Evolutionary conservation across 2,113 vertebrate genomes (phyloP).

Genomic region (Sphyrna mokarran): DNA sequence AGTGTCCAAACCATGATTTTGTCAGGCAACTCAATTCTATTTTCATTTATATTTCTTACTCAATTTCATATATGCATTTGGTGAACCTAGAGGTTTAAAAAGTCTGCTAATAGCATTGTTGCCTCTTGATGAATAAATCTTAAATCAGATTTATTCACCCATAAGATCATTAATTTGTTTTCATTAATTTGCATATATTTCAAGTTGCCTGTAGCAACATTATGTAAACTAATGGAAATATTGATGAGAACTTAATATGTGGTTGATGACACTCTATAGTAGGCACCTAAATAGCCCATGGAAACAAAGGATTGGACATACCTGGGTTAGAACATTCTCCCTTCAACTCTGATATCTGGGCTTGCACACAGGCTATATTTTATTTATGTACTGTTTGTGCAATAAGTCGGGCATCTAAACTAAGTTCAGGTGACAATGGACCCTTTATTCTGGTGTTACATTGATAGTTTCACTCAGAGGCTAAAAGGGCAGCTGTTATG

Average conservation of each 20-base stretch:
- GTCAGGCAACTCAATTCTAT: not conserved
- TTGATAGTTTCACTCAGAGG: constrained; percentile 12
- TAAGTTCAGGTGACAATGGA: not conserved
- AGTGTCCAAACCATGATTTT: not conserved
- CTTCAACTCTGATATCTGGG: not conserved
- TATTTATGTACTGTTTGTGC: not conserved
- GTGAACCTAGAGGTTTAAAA: not conserved
- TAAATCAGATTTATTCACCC: not conserved
- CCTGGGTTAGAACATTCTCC: not conserved
- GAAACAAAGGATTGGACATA: not conserved
- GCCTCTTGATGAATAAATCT: not conserved
- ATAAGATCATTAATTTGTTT: not conserved
- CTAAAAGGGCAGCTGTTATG: constrained; percentile 28
- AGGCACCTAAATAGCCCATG: not conserved
- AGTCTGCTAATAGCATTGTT: not conserved
- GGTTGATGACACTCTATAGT: not conserved
- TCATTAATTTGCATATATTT: constrained; percentile 2
- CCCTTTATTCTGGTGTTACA: constrained; percentile 22
- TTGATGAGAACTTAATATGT: not conserved
- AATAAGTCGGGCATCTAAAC: not conserved
- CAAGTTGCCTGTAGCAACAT: not conserved
- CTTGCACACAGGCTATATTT: not conserved
- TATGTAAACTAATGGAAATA: not conserved
- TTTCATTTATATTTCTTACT: not conserved
- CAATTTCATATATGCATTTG: not conserved